phyloP scores from a whole-genome alignment of 2,888 invertebrate genomes.

The Metacarcinus magister region DNA sequence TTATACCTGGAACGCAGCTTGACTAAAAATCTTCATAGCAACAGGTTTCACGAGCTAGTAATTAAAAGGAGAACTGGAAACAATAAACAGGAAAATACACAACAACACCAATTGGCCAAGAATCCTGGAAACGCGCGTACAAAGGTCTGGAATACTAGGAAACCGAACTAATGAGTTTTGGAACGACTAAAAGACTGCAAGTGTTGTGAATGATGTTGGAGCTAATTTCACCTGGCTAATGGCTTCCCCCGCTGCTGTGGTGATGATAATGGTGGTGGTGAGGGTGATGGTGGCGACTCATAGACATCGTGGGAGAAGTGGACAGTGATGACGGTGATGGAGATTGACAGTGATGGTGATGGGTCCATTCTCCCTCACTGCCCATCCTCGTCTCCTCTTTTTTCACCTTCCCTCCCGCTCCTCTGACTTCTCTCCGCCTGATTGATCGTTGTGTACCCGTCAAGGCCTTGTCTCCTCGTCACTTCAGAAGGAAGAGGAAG shows the following conservation, averaged over 20 bases:
- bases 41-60: not conserved
- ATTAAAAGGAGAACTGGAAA: not conserved
- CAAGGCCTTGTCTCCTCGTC: constrained; percentile 26
- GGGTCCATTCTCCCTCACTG: constrained; percentile 1
- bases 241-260: not conserved
- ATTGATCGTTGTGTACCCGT: constrained; percentile 26
- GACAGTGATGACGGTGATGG: not conserved
- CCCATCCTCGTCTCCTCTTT: not conserved
- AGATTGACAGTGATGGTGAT: not conserved
- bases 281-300: not conserved
- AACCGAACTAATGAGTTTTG: not conserved
- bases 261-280: not conserved
- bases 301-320: not conserved
- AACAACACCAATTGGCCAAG: too few relatives aligned
- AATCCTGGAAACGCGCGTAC: not conserved
- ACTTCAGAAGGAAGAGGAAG: not conserved
- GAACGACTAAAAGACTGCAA: not conserved
- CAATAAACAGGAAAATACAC: not conserved
- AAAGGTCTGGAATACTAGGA: not conserved
- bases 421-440: not conserved
- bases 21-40: too few relatives aligned
- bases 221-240: constrained; percentile 3
- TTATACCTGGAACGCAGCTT: too few relatives aligned
- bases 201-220: not conserved
- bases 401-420: not conserved